Evolutionary conservation across 2,888 invertebrate species (phyloP), one percentile per base, ranked within the genome.

Genomic region (Torymus texanus): DNA sequence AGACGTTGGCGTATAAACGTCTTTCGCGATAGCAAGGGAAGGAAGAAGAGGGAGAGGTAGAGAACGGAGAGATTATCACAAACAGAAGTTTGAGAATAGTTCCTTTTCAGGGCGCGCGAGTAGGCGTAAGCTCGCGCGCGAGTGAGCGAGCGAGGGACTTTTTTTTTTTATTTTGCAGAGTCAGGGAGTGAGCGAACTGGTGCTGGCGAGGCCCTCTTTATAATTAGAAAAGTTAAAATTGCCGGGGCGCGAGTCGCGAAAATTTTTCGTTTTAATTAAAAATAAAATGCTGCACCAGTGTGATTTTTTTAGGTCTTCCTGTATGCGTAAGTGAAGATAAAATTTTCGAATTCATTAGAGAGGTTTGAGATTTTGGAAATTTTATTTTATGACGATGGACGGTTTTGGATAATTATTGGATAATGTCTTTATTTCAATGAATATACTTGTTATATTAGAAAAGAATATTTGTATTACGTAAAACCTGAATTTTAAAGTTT

Each of bases 151-250:
- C 41, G 41, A 41, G 41, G 41, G 41, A 41, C 41, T 41, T 41
- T 41, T 66, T 75, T 58, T 50, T 75, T 65, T 55, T 56, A 29
- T 66, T 62, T 65, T 56, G n/a, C 50, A 1, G 29, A 67, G 53
- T 29, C 53, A 8, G 10, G 21, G 21, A 29, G 29, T 3, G 5
- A 29, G 29, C 29, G 41, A 41, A 8, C 8, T 8, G 41, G 41
- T 41, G 41, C 41, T 41, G 41, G 41, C 41, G 41, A 41, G 41
- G 41, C 41, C 21, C 55, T 66, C 71, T 29, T 79, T 75, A 71
- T 79, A 79, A 79, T 75, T 79, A 66, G 68, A 75, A 79, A 79
- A 79, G 70, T 79, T 79, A 70, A 50, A 61, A 71, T 66, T 51
- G 65, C 65, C 50, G 53, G 41, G 55, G n/a, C 41, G 16, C 24